These are phyloP conservation scores for Turritopsis rubra DNA, from an alignment of 30 jellyfish, hydroid and myxozoan genomes.

Conservation along the genomic window DNA sequence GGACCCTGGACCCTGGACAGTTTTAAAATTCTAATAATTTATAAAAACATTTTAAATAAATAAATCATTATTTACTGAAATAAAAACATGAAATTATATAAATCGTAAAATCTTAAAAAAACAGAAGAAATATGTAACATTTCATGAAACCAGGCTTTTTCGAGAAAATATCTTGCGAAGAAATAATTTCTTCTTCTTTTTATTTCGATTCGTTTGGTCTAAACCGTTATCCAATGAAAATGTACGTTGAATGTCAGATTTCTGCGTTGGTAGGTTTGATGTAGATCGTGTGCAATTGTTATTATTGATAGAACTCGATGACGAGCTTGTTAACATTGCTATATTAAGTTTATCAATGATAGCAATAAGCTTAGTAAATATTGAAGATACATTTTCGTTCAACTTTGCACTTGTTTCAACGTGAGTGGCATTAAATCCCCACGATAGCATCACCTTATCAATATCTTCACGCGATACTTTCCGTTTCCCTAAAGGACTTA, in stretches of 20 bases:
- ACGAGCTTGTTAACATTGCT: background rate
- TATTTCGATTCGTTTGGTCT: background rate
- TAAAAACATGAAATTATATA: background rate
- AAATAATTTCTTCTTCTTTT: background rate
- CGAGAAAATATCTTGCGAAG: slow-evolving; percentile 3
- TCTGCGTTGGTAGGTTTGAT: background rate
- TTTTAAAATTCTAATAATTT: background rate
- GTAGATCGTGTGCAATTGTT: background rate
- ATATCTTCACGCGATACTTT: slow-evolving; percentile 37
- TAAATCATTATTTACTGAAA: background rate
- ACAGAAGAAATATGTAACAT: too few species aligned
- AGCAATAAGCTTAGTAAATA: slow-evolving; percentile 52
- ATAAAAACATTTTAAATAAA: background rate
- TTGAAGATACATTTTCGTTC: slow-evolving; percentile 57
- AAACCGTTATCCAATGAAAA: background rate
- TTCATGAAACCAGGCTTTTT: background rate
- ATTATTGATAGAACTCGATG: background rate
- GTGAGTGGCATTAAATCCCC: slow-evolving; percentile 43
- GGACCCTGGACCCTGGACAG: too few species aligned
- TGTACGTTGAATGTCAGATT: background rate
- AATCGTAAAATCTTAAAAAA: background rate
- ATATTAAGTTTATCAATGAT: slow-evolving; percentile 42
- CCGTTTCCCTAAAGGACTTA: slow-evolving; percentile 34
- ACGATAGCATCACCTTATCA: slow-evolving; percentile 19
- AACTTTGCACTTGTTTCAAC: slow-evolving; percentile 86